Conservation (phyloP, 2,888 invertebrate species). For the Drosophila picticornis region DNA sequence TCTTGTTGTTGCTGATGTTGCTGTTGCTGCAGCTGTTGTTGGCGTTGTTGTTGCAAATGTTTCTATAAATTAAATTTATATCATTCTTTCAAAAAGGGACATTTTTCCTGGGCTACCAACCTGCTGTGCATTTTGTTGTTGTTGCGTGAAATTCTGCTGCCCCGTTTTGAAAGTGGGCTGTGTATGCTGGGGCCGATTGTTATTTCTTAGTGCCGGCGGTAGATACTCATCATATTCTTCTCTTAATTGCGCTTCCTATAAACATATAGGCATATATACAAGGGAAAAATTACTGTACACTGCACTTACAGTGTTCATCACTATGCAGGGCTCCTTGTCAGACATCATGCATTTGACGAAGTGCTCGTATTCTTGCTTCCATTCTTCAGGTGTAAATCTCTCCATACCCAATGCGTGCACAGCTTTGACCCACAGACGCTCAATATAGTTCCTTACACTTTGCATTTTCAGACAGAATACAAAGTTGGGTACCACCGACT, state of each 20-base stretch:
- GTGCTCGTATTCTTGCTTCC: slow-evolving; percentile 8
- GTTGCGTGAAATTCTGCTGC: background rate
- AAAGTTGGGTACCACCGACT: background rate
- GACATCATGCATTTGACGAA: slow-evolving; percentile 1
- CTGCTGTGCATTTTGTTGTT: background rate
- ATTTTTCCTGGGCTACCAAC: background rate
- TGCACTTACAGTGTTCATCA: slow-evolving; percentile 12
- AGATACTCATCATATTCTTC: background rate
- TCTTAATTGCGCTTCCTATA: background rate
- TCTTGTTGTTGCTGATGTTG: accelerated
- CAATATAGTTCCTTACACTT: background rate
- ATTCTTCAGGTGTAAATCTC: background rate
- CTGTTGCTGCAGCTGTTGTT: background rate
- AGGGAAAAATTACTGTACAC: background rate
- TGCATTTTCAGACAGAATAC: background rate
- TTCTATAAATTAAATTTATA: background rate
- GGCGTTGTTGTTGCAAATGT: background rate
- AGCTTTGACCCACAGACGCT: slow-evolving; percentile 10
- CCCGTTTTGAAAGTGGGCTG: background rate
- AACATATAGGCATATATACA: no score
- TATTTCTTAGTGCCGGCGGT: accelerated
- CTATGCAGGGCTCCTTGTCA: accelerated
- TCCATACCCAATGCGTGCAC: background rate
- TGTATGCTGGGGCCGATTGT: background rate
- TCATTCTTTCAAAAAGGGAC: background rate